phyloP scores from a whole-genome alignment of 1,140 invertebrate genomes.

The Euschistus heros region DNA sequence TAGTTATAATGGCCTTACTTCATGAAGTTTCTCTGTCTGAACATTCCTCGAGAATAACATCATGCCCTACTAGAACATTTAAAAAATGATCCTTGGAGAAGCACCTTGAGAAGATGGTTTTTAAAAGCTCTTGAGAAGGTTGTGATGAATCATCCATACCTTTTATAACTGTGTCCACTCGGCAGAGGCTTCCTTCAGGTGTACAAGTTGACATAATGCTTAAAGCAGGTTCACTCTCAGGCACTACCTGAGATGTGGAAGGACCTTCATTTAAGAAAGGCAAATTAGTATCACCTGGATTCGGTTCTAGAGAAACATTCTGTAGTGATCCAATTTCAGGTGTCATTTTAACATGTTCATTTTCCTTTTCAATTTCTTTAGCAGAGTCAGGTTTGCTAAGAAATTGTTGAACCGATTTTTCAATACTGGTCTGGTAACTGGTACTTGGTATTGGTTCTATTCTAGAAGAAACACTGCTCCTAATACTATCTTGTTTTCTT shows the following conservation, averaged over 20 bases:
- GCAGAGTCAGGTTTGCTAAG: too few species aligned
- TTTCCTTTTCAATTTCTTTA: too few species aligned
- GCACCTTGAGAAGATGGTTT: slow-evolving; percentile 17
- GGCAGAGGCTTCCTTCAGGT: neutral
- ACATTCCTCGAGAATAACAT: slow-evolving; percentile 16
- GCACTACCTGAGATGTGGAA: neutral
- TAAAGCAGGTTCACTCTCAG: slow-evolving; percentile 1
- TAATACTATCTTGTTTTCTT: neutral
- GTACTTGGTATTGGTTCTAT: neutral
- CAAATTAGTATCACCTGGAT: too few species aligned
- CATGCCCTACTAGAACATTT: slow-evolving; percentile 5
- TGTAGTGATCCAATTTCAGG: too few species aligned
- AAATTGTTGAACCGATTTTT: neutral
- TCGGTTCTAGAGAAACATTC: too few species aligned
- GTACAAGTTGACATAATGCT: neutral
- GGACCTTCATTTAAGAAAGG: too few species aligned
- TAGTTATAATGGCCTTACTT: neutral
- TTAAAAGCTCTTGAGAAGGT: neutral
- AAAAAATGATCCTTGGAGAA: slow-evolving; percentile 11
- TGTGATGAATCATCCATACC: slow-evolving; percentile 6
- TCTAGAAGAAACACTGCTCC: neutral
- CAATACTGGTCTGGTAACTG: neutral
- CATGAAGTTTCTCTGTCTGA: slow-evolving; percentile 15
- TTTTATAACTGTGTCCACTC: slow-evolving; percentile 3
- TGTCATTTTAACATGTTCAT: too few species aligned